Evolutionary conservation across 1,140 invertebrate genomes (phyloP), one percentile per base, ranked within the genome.

Genomic region (Microplitis mediator): DNA sequence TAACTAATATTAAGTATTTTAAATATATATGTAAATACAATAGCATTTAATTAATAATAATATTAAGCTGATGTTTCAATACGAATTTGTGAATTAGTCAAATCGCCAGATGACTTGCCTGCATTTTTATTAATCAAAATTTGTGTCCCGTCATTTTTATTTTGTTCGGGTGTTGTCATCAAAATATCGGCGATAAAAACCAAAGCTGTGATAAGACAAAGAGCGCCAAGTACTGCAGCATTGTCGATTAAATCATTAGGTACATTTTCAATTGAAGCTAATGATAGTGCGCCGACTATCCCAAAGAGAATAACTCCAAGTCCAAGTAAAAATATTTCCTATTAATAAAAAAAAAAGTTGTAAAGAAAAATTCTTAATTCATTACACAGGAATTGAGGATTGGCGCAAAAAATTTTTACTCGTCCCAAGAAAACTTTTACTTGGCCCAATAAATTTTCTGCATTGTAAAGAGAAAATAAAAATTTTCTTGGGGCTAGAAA

Each of bases 251-350:
- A 83, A 51, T 91, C 88, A 8, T 85, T 79, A 3, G 92, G 92
- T 3, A 93, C 89, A 54, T 90, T 91, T 77, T 94, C 93, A 76
- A 93, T 87, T 4, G 92, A 90, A 9, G 91, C 91, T 64, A 93
- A 85, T 70, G 91, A 90, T 77, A 93, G 82, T 76, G 90, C 90
- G 76, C 92, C 92, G 75, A 92, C 87, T 63, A 91, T 87, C 62
- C 90, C 86, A 79, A 93, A 93, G 60, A 93, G 88, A 34, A 93
- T 81, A 32, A 92, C 85, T 1, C 93, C 92, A 69, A 93, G 83
- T 9, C 90, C 90, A 9, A 93, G 85, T 4, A 93, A 82, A 69
- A 93, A 89, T 4, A 89, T 83, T 84, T 93, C 92, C 82, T 91
- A 83, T 45, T 64, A 51, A 61, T 62, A 39, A 54, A 68, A 67